These are phyloP conservation scores for Pluvialis apricaria DNA, from an alignment of 2,113 vertebrate genomes.

Conservation along the genomic window DNA sequence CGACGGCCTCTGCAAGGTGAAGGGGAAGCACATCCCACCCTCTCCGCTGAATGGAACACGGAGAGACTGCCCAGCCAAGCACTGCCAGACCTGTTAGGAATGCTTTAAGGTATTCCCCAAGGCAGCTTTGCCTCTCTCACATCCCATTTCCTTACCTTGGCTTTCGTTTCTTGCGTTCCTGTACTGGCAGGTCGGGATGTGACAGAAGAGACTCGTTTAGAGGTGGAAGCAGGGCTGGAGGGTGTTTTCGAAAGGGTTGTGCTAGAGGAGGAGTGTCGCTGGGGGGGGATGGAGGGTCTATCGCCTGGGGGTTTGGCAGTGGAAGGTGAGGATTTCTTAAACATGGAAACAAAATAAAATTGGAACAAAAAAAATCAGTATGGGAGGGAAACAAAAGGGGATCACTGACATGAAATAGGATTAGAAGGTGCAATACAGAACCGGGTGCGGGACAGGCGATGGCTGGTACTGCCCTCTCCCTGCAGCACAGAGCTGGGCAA, in stretches of 20 bases:
- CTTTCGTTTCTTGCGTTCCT: slow-evolving; percentile 50
- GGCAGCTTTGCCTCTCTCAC: background rate
- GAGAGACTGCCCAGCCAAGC: background rate
- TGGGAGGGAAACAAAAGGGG: background rate
- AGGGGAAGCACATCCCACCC: background rate
- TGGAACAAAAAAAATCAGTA: slow-evolving; percentile 68
- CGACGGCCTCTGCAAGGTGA: background rate
- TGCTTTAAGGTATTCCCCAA: accelerated
- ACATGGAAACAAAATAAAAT: slow-evolving; percentile 71
- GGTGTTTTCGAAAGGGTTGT: slow-evolving; percentile 75
- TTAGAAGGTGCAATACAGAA: slow-evolving; percentile 37
- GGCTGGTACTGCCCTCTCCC: background rate
- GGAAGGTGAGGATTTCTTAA: slow-evolving; percentile 82
- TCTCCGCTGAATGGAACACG: accelerated
- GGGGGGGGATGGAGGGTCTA: slow-evolving; percentile 78
- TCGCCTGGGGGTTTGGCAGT: slow-evolving; percentile 71
- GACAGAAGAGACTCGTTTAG: slow-evolving; percentile 75
- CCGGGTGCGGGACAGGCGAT: background rate
- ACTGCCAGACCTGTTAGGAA: background rate
- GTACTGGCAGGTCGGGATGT: slow-evolving; percentile 71
- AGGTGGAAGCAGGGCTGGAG: slow-evolving; percentile 67
- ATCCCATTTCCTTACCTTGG: slow-evolving; percentile 80
- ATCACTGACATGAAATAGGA: accelerated
- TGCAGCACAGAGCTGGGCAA: background rate
- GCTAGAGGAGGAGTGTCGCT: slow-evolving; percentile 74